A percentile compares a stretch with the other conserved stretches of the same genome.
Evolutionary conservation across 2,888 invertebrate species (phyloP).

Genomic region (Lampropteryx suffumata): DNA sequence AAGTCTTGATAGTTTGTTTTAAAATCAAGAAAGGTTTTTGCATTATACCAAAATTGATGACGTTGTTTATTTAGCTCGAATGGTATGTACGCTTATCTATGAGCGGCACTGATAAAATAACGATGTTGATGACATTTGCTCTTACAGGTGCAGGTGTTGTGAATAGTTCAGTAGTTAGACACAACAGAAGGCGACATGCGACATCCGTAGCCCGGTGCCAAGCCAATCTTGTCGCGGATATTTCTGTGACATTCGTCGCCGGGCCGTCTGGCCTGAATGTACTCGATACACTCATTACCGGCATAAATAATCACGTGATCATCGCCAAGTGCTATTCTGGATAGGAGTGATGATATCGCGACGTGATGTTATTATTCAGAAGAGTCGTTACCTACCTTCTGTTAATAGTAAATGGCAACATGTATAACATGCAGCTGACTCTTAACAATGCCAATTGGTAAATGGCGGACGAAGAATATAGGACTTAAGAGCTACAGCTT

Average conservation of each 20-base stretch:
- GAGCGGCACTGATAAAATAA: background rate
- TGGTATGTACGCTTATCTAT: no score
- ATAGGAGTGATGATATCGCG: slow-evolving; percentile 9
- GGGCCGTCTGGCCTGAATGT: slow-evolving; percentile 52
- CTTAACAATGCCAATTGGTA: no score
- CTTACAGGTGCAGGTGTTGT: slow-evolving; percentile 35
- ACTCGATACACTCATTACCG: slow-evolving; percentile 30
- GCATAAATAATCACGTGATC: slow-evolving; percentile 39
- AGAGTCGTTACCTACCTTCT: slow-evolving; percentile 1
- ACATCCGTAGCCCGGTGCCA: slow-evolving; percentile 48
- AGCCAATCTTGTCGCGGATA: slow-evolving; percentile 38
- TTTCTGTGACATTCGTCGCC: slow-evolving; percentile 46
- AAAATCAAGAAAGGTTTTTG: no score
- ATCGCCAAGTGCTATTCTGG: slow-evolving; percentile 16
- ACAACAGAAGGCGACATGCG: slow-evolving; percentile 33
- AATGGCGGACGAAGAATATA: no score
- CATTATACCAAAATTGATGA: no score
- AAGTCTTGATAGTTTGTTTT: no score
- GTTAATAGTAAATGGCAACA: background rate
- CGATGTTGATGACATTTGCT: slow-evolving; percentile 9
- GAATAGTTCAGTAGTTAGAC: slow-evolving; percentile 36
- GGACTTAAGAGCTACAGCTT: no score
- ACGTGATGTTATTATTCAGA: slow-evolving; percentile 9
- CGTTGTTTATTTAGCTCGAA: background rate
- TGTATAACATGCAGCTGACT: no score